phyloP scores from a whole-genome alignment of 2,888 invertebrate species.

The Diaphora mendica region DNA sequence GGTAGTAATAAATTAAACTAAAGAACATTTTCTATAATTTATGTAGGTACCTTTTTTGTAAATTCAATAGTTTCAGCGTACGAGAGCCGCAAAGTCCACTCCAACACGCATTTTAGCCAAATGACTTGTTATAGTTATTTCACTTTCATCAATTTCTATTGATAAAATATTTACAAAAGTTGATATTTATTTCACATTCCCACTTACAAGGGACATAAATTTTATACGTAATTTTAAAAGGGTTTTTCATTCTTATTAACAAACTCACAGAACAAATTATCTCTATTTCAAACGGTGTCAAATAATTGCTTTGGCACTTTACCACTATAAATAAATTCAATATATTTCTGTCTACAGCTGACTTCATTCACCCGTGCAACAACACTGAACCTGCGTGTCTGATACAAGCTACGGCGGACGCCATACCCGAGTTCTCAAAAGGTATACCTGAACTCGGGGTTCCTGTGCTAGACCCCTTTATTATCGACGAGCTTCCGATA shows the following conservation, averaged over 20 bases:
- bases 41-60: no score
- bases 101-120: no score
- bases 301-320: no score
- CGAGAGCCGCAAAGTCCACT: no score
- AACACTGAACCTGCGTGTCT: constrained; percentile 75
- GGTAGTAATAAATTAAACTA: no score
- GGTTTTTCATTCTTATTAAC: no score
- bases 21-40: no score
- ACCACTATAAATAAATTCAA: background rate
- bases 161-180: background rate
- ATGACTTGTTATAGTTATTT: no score
- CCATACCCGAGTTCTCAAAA: constrained; percentile 77
- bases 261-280: no score
- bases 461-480: constrained; percentile 77
- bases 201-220: background rate
- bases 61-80: no score
- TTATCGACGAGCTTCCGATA: constrained; percentile 78
- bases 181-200: background rate
- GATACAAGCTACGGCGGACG: constrained; percentile 76
- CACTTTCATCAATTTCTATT: background rate
- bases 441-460: constrained; percentile 77
- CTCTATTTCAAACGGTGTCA: no score
- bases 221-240: no score
- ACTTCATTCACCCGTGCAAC: constrained; percentile 81
- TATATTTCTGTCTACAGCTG: constrained; percentile 64